Evolutionary conservation across 2,113 vertebrate genomes (phyloP).

Genomic region (Euleptes europaea): DNA sequence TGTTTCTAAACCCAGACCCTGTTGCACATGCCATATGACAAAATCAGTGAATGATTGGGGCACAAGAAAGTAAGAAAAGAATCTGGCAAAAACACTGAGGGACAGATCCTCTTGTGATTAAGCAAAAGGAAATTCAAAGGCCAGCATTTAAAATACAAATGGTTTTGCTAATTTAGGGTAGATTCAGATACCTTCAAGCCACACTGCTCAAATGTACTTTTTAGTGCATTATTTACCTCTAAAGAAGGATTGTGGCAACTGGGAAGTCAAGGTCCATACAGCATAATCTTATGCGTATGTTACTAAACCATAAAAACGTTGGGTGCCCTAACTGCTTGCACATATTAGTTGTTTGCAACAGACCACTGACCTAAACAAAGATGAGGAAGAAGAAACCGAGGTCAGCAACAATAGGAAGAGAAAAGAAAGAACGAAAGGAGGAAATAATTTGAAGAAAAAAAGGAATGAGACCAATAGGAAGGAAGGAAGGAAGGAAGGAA

Average conservation of each 20-base stretch:
- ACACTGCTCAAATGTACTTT: background rate
- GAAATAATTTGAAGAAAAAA: too few relatives aligned
- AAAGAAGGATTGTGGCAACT: background rate
- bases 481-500: too few relatives aligned
- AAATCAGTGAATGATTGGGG: background rate
- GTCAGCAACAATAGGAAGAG: background rate
- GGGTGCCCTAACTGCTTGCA: background rate
- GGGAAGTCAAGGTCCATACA: background rate
- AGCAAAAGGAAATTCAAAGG: conserved; percentile 4
- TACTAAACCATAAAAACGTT: background rate
- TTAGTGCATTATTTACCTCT: background rate
- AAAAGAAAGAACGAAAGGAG: too few relatives aligned
- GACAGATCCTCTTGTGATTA: conserved; percentile 15
- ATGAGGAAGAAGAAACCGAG: background rate
- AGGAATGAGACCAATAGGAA: too few relatives aligned
- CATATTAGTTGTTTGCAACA: background rate
- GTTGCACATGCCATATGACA: background rate
- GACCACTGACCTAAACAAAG: background rate
- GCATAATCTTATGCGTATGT: background rate
- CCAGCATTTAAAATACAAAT: fast-evolving
- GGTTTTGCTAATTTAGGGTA: background rate
- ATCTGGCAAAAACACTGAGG: background rate
- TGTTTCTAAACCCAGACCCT: conserved; percentile 17
- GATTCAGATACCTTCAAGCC: background rate
- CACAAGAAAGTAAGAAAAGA: background rate